Conservation (phyloP, 2,113 vertebrate genomes). For the Marcusenius ussheri region DNA sequence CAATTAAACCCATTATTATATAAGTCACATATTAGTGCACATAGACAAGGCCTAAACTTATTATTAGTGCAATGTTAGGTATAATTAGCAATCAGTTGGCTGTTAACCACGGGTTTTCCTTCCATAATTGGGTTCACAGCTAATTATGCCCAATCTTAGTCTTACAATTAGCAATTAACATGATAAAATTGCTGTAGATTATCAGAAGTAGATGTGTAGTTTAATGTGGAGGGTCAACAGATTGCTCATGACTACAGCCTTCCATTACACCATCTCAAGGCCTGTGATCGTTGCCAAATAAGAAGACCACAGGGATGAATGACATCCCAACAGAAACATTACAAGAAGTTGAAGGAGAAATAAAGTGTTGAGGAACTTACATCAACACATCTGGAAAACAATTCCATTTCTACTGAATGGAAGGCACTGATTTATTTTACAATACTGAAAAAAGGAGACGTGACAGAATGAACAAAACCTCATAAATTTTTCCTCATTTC, state of each 20-base stretch:
- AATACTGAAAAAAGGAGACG: neutral
- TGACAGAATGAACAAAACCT: neutral
- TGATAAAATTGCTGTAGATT: slow-evolving; percentile 3
- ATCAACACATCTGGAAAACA: neutral
- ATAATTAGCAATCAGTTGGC: slow-evolving; percentile 10
- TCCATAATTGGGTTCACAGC: slow-evolving; percentile 5
- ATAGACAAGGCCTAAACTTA: neutral
- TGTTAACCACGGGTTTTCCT: slow-evolving; percentile 1
- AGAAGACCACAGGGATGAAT: neutral
- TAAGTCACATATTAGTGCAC: neutral
- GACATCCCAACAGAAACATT: neutral
- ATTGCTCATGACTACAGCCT: neutral
- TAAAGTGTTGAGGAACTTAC: neutral
- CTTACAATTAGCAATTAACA: slow-evolving; percentile 20
- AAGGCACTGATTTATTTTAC: neutral
- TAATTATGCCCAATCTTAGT: slow-evolving; percentile 17
- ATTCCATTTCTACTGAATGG: neutral
- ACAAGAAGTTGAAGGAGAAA: neutral
- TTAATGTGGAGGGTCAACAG: neutral
- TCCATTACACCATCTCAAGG: neutral
- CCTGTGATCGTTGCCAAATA: neutral
- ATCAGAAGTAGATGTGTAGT: neutral
- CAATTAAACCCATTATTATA: neutral
- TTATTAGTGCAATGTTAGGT: neutral
- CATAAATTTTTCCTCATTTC: neutral